phyloP scores from a whole-genome alignment of 2,113 vertebrate genomes.

The Triplophysa tibetana region DNA sequence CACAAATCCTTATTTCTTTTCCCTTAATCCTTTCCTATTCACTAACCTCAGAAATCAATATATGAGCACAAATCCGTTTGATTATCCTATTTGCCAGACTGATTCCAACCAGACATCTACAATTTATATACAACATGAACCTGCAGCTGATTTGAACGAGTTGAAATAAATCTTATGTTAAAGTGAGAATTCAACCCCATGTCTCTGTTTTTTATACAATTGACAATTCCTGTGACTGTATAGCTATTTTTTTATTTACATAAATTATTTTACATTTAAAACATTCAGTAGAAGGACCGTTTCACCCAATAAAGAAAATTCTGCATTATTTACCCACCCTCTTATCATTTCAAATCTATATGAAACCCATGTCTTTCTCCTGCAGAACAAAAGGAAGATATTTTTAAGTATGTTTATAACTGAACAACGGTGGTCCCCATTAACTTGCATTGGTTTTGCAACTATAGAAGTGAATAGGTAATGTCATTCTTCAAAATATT shows the following conservation, averaged over 20 bases:
- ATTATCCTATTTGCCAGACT: background rate
- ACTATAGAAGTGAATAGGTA: too few relatives aligned
- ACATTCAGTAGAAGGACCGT: too few relatives aligned
- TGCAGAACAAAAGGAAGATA: too few relatives aligned
- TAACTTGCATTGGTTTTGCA: too few relatives aligned
- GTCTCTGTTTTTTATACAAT: background rate
- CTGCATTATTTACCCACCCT: too few relatives aligned
- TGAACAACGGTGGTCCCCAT: too few relatives aligned
- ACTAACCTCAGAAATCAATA: conserved; percentile 28
- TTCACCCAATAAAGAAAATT: too few relatives aligned
- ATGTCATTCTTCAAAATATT: too few relatives aligned
- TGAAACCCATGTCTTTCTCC: too few relatives aligned
- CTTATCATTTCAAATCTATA: too few relatives aligned
- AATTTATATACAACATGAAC: background rate
- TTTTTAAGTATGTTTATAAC: too few relatives aligned
- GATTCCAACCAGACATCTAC: conserved; percentile 9
- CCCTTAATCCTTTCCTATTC: conserved; percentile 11
- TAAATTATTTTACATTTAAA: too few relatives aligned
- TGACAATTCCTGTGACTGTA: background rate
- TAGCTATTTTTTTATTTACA: background rate
- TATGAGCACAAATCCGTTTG: conserved; percentile 30
- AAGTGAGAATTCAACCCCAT: background rate
- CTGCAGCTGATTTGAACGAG: background rate
- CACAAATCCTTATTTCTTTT: conserved; percentile 35
- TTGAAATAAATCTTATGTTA: conserved; percentile 1